Base-by-base conservation (phyloP, 2,888 invertebrate genomes). In the Molorchus minor region DNA sequence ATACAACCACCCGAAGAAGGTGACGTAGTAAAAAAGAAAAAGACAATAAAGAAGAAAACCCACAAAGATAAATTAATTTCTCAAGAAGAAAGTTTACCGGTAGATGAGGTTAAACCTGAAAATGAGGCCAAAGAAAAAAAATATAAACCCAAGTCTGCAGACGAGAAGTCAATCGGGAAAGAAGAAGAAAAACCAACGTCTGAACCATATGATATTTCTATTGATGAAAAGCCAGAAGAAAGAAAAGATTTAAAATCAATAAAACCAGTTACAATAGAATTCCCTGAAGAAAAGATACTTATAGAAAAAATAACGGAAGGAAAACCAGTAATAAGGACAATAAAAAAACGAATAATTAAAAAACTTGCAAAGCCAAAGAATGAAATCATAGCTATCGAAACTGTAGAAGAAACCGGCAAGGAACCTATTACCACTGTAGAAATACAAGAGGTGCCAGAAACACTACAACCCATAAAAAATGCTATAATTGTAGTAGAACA, bases 361-460 rank as follows among this genome's bases (percentile, higher is more conserved):
- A 82, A 80, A 64, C 77, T 79, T 46, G 63, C 76, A 16, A 83
- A 81, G 61, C 76, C 79, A 30, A 75, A 79, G 64, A 79, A 82
- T 68, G 80, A 83, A 65, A 69, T 81, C 2, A 75, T 82, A 10
- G 81, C 82, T 71, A 79, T 81, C 55, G 70, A 79, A 10, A 81
- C 76, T 61, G 71, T 75, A 33, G 68, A 77, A 54, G 76, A 77
- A 54, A 82, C 76, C 54, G 80, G 75, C 36, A 79, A 78, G 67
- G 77, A 82, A 73, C 80, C 83, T 36, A 67, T 2, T 3, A 33
- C 33, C 2, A 33, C 3, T 10, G 33, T 33, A 3, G 12, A 3
- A 33, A 33, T 33, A 33, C 3, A 3, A 10, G 33, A 33, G 12
- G 19, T 40, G 12, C 3, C 7, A 3, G 40, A 40, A 3, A 40